Conservation (phyloP, 2,888 invertebrate genomes). For the Deilephila elpenor region DNA sequence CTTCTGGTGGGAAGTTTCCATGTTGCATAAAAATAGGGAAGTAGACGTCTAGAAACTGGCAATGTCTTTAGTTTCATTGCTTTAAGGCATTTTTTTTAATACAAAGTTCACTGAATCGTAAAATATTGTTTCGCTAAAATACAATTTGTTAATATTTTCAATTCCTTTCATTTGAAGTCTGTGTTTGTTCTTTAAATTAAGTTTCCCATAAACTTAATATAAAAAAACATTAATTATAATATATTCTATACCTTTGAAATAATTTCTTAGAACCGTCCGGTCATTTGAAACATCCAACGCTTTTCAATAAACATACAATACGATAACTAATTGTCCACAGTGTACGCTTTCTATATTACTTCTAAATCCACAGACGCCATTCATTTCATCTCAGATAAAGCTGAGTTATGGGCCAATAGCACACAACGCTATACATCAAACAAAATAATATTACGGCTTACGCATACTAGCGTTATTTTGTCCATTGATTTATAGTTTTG, state of each 20-base stretch:
- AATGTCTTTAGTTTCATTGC: background rate
- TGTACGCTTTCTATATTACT: constrained; percentile 25
- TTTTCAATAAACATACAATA: constrained; percentile 22
- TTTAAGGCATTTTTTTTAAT: background rate
- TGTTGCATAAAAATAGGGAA: background rate
- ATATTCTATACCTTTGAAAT: background rate
- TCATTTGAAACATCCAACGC: constrained; percentile 15
- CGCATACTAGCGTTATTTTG: background rate
- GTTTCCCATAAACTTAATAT: background rate
- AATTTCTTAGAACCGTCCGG: background rate
- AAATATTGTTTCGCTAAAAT: no score
- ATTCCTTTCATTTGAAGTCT: no score
- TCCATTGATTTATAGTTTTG: background rate
- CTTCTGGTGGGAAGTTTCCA: constrained; percentile 17
- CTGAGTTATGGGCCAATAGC: constrained; percentile 26
- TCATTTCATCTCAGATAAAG: constrained; percentile 24
- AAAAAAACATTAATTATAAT: background rate
- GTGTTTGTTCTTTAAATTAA: no score
- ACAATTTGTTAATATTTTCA: no score
- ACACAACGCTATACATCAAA: constrained; percentile 24
- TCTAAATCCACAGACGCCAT: constrained; percentile 25
- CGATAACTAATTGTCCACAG: constrained; percentile 14
- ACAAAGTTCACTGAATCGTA: no score
- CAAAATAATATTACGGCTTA: constrained; percentile 10
- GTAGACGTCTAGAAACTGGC: background rate